These are phyloP conservation scores for Fopius arisanus DNA, from an alignment of 1,140 invertebrate genomes.

Conservation along the genomic window DNA sequence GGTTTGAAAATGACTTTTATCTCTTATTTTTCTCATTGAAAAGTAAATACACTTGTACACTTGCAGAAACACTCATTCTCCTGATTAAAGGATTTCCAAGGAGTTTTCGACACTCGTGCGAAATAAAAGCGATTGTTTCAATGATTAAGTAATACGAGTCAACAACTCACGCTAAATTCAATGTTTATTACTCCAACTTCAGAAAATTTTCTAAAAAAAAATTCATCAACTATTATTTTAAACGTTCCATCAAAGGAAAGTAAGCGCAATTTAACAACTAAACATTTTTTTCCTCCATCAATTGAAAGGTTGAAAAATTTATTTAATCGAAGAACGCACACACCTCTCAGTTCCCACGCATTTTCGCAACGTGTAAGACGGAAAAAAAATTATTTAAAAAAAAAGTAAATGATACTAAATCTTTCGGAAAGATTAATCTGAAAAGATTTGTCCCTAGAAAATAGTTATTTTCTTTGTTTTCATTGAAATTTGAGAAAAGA, in stretches of 20 bases:
- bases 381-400: slow-evolving; percentile 12
- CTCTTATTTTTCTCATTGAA: background rate
- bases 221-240: background rate
- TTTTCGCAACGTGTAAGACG: background rate
- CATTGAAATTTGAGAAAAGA: background rate
- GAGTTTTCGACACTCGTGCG: background rate
- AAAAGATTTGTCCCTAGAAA: too few species aligned
- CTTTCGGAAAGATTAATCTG: background rate
- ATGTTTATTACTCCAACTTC: background rate
- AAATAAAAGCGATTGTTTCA: background rate
- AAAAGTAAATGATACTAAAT: background rate
- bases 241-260: background rate
- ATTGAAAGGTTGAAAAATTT: background rate
- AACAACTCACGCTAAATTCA: background rate
- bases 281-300: background rate
- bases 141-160: slow-evolving; percentile 4
- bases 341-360: background rate
- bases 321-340: background rate
- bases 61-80: background rate
- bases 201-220: background rate
- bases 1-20: background rate
- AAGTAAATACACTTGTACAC: background rate
- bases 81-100: background rate
- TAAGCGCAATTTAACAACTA: background rate
- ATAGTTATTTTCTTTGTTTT: too few species aligned